phyloP scores from a whole-genome alignment of 2,113 vertebrate species.

The Lamprologus lemairii region DNA sequence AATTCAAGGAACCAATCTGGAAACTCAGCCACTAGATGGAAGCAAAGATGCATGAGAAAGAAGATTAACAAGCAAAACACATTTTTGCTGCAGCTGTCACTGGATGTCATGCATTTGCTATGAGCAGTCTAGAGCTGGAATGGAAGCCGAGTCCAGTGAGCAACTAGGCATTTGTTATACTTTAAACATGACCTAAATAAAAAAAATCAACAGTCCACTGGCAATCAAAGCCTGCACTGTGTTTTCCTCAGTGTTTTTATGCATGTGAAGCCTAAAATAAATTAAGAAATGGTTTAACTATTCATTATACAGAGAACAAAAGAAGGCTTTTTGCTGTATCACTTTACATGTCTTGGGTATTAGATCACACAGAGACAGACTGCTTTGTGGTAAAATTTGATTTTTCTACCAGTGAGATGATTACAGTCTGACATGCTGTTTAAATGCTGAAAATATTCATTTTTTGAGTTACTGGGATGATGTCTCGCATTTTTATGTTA shows the following conservation, averaged over 20 bases:
- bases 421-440: background rate
- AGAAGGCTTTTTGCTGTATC: background rate
- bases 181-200: background rate
- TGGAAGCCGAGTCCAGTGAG: background rate
- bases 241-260: background rate
- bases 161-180: background rate
- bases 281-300: background rate
- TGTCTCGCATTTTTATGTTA: background rate
- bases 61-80: background rate
- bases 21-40: conserved; percentile 3
- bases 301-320: background rate
- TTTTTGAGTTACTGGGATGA: background rate
- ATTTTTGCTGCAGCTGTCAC: conserved; percentile 31
- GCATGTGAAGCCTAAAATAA: background rate
- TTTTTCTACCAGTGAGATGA: background rate
- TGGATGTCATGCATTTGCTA: background rate
- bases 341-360: background rate
- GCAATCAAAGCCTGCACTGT: background rate
- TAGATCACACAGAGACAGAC: background rate
- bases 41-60: background rate
- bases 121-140: background rate
- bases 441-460: background rate
- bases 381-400: background rate
- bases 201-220: background rate
- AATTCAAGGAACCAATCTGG: background rate